Conservation (phyloP, 2,113 vertebrate genomes). For the Pachycephala philippinensis region DNA sequence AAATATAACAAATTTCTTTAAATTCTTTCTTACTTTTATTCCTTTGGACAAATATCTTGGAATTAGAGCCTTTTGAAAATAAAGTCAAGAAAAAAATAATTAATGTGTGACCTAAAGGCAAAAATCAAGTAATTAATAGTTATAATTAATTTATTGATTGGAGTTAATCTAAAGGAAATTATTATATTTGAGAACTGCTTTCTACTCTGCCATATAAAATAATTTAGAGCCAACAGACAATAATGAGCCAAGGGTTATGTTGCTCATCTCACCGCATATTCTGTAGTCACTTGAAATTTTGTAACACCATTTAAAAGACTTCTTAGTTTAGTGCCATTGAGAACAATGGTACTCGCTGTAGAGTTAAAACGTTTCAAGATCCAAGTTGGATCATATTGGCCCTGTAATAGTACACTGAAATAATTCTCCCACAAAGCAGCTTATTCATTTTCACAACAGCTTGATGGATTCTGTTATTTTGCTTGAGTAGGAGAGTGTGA, state of each 20-base stretch:
- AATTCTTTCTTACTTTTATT: neutral
- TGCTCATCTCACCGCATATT: neutral
- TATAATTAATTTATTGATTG: neutral
- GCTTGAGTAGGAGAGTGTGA: constrained; percentile 32
- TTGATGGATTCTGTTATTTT: constrained; percentile 24
- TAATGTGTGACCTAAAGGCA: neutral
- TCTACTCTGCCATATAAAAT: neutral
- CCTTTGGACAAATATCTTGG: neutral
- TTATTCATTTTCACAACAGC: constrained; percentile 17
- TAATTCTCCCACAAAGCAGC: neutral
- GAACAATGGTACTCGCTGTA: neutral
- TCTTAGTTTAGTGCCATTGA: neutral
- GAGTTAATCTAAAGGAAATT: neutral
- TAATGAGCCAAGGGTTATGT: neutral
- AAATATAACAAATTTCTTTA: neutral
- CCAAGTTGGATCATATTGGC: neutral
- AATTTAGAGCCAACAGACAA: neutral
- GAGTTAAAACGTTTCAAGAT: neutral
- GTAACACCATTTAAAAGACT: neutral
- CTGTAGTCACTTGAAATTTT: neutral
- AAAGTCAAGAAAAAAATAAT: neutral
- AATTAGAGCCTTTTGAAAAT: neutral
- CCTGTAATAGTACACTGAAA: neutral
- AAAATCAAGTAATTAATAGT: neutral
- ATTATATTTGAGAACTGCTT: neutral